phyloP scores from a whole-genome alignment of 2,113 vertebrate species.

The Nematolebias whitei region DNA sequence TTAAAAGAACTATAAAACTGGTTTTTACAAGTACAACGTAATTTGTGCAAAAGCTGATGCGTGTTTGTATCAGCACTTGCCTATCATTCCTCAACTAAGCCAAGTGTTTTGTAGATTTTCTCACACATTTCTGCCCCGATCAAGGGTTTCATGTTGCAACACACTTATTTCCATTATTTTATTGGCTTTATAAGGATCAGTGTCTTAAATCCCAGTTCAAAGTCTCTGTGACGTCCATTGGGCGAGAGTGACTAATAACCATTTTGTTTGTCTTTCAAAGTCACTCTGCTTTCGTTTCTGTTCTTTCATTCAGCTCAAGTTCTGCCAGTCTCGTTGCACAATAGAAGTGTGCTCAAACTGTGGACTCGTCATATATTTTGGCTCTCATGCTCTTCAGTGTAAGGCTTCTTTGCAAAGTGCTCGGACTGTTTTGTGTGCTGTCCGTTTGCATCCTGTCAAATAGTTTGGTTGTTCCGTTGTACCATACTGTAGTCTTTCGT shows the following conservation, averaged over 20 bases:
- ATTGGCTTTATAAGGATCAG: slow-evolving; percentile 9
- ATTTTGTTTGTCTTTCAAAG: slow-evolving; percentile 10
- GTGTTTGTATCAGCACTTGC: too few species aligned
- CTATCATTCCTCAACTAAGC: too few species aligned
- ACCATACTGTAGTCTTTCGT: slow-evolving; percentile 79
- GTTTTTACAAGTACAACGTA: slow-evolving; percentile 3
- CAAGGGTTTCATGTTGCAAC: neutral
- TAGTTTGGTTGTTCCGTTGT: slow-evolving; percentile 72
- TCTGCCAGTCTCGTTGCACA: slow-evolving; percentile 2
- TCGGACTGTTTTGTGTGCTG: slow-evolving; percentile 80
- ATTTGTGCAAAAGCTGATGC: slow-evolving; percentile 1
- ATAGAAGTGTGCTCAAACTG: slow-evolving; percentile 71
- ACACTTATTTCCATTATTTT: slow-evolving; percentile 6
- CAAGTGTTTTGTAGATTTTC: too few species aligned
- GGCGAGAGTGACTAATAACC: slow-evolving; percentile 21
- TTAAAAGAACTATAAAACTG: slow-evolving; percentile 55
- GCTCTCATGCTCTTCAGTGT: slow-evolving; percentile 76
- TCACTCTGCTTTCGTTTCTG: neutral
- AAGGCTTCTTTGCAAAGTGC: neutral
- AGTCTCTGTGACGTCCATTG: slow-evolving; percentile 23
- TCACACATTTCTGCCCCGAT: neutral
- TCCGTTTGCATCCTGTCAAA: slow-evolving; percentile 83
- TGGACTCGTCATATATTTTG: slow-evolving; percentile 84
- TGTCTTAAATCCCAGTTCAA: slow-evolving; percentile 7
- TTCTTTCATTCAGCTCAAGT: slow-evolving; percentile 11